Base-by-base conservation (phyloP, 2,113 vertebrate species). In the Setophaga petechia region DNA sequence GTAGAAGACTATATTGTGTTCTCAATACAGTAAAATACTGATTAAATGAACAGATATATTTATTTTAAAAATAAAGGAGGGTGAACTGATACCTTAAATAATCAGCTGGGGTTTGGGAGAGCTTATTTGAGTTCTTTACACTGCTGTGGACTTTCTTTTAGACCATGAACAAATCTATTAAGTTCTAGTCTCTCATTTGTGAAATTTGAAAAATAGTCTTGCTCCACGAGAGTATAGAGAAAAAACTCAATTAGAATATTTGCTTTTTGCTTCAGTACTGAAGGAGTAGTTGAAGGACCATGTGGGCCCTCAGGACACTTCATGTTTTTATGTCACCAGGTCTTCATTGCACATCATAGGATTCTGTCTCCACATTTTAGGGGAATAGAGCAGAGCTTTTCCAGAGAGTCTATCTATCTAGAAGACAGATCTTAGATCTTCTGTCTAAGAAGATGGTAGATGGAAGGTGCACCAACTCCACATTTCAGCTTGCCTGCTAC, bases 221-320 rank as follows among this genome's bases (percentile, higher is more conserved):
- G 24, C 27, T 93, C 30, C 12, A 4, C 3, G 2, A 66, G 39
- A 91, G 33, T 59, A 31, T 1, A 3, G 15, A 58, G 35, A 12
- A 67, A 68, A 71, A 55, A 46, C 12, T 59, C 20, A 25, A 14
- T 47, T 74, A 11, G 6, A 73, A 15, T 43, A 8, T 67, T 87
- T 10, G 17, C 7, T 39, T 83, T 55, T 3, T 91, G 39, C 16
- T 75, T 89, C 22, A 35, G 44, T 49, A 61, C 35, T 68, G 22
- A 61, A 75, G 51, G 39, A 67, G 37, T 23, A 55, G 27, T 10
- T 76, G 35, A 86, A 92, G 43, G 79, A 54, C 14, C 4, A 0
- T 9, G 16, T 63, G 33, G 16, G 78, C 62, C 72, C 33, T 41
- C 0, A 0, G 52, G 79, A 44, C 65, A 39, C 43, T 6, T 74